Evolutionary conservation across 2,888 invertebrate genomes (phyloP), one percentile per base, ranked within the genome.

Genomic region (Pseudanteris insignis): DNA sequence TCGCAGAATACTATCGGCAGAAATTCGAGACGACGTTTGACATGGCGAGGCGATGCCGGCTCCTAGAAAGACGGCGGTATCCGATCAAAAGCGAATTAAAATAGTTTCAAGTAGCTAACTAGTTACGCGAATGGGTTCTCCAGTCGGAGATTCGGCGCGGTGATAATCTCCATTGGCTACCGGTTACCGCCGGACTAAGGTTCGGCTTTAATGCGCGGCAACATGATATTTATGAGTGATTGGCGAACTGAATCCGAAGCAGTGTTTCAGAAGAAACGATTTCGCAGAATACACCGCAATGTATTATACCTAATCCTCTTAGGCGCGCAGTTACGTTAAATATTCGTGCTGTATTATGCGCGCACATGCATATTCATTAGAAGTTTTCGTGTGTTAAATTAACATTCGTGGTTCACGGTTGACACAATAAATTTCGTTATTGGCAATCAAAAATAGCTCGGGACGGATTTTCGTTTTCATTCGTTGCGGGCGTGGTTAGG

Each of bases 1-100:
- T 73, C 69, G 73, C 74, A 77, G 75, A 77, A 78, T 78, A 76
- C 73, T 73, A 75, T 75, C 74, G 72, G 72, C 65, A 68, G 78
- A 78, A 78, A 78, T 75, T 76, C 71, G 76, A 77, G 76, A 75
- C 69, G 72, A 53, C 57, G 9, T 12, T 44, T 26, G 12, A 10
- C n/a, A 62, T 41, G 21, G 47, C 47, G n/a, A n/a, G n/a, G n/a
- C n/a, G 6, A 18, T 57, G 37, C 58, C 65, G 63, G 66, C 63
- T 65, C 65, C 57, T 67, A 66, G 74, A 9, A 26, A 40, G 25
- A 70, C 69, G 71, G 72, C 73, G 75, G 73, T 68, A 33, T 41
- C 43, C 58, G 69, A 72, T 75, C 76, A 75, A 76, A 77, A 67
- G 72, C 61, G 24, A 41, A 33, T 43, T 44, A 57, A 51, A 33